These are phyloP conservation scores for Eristalinus sepulchralis DNA, from an alignment of 2,888 invertebrate species.

Conservation along the genomic window DNA sequence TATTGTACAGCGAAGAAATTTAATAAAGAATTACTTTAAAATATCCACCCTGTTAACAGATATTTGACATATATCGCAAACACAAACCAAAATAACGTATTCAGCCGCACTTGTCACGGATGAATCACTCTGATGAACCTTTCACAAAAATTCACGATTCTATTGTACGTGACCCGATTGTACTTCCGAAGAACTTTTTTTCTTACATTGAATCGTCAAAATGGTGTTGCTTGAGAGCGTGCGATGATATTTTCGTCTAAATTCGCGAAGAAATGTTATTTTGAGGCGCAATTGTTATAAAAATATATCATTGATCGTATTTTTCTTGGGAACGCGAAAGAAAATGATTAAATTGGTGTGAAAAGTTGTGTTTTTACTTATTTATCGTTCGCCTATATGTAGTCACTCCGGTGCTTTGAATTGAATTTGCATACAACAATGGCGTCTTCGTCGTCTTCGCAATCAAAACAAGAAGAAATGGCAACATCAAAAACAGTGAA, in stretches of 20 bases:
- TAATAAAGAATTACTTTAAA: too few relatives aligned
- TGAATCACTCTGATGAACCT: constrained; percentile 40
- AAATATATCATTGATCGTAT: constrained; percentile 32
- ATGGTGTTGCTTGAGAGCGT: constrained; percentile 70
- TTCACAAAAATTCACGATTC: constrained; percentile 59
- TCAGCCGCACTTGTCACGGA: constrained; percentile 32
- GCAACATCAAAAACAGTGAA: constrained; percentile 58
- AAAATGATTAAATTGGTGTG: constrained; percentile 58
- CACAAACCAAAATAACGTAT: constrained; percentile 37
- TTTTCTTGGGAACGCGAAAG: constrained; percentile 33
- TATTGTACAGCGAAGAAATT: too few relatives aligned
- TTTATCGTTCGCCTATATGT: constrained; percentile 70
- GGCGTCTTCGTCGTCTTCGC: constrained; percentile 68
- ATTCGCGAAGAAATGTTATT: constrained; percentile 53
- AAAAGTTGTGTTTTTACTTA: constrained; percentile 64
- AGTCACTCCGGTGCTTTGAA: constrained; percentile 68
- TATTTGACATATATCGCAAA: constrained; percentile 20
- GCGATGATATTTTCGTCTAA: constrained; percentile 57
- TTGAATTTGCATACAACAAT: constrained; percentile 72
- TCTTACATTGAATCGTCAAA: constrained; percentile 60
- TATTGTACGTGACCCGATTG: constrained; percentile 71
- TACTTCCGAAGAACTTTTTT: constrained; percentile 69
- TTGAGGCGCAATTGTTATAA: constrained; percentile 48
- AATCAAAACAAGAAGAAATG: constrained; percentile 69
- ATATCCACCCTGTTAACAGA: background rate